These are phyloP conservation scores for Climacteris rufus DNA, from an alignment of 2,113 vertebrate genomes.

Conservation along the genomic window DNA sequence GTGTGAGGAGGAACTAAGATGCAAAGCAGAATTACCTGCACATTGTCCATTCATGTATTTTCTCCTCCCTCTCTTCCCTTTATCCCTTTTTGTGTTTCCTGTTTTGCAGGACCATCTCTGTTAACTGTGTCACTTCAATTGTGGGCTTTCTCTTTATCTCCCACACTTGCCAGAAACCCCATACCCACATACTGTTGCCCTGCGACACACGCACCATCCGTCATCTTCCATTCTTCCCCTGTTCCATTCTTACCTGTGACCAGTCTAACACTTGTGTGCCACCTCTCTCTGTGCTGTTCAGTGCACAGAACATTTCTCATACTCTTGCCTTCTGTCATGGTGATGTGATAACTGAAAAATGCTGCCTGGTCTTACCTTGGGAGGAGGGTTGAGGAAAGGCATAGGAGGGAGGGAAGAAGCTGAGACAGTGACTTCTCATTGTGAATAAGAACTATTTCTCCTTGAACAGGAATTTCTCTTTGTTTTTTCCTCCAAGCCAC, in stretches of 20 bases:
- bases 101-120: neutral
- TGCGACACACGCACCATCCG: too few species aligned
- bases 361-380: neutral
- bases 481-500: neutral
- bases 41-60: neutral
- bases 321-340: neutral
- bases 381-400: neutral
- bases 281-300: neutral
- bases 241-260: neutral
- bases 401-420: neutral
- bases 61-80: neutral
- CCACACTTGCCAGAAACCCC: neutral
- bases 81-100: neutral
- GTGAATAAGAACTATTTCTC: neutral
- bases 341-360: neutral
- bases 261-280: neutral
- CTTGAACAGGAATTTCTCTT: neutral
- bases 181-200: neutral
- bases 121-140: neutral
- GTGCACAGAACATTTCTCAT: neutral
- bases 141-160: neutral
- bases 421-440: neutral
- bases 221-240: neutral
- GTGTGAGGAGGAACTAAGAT: neutral
- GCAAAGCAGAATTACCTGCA: neutral